Conservation (phyloP, 2,113 vertebrate species). For the Bungarus multicinctus region DNA sequence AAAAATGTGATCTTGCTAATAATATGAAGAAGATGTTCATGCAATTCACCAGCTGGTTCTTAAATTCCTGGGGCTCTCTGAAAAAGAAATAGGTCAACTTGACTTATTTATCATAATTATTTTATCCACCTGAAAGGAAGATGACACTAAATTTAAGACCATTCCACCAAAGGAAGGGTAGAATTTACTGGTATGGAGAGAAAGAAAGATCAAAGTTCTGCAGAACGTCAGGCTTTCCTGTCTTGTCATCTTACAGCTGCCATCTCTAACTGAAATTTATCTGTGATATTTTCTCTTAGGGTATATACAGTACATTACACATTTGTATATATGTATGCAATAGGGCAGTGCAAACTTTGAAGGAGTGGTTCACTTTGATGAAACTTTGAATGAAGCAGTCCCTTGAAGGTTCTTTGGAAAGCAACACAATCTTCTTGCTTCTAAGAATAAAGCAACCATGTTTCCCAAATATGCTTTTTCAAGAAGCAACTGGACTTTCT, state of each 20-base stretch:
- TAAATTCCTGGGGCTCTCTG: neutral
- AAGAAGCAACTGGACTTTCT: no score
- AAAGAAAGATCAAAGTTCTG: neutral
- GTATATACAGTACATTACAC: neutral
- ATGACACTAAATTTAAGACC: neutral
- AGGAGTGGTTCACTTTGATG: neutral
- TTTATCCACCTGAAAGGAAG: neutral
- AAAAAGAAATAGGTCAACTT: neutral
- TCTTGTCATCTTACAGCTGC: neutral
- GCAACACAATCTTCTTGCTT: neutral
- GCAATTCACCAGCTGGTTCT: neutral
- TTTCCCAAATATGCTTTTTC: neutral
- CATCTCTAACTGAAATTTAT: neutral
- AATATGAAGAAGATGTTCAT: neutral
- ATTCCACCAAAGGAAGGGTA: neutral
- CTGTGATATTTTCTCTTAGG: neutral
- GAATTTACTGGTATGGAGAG: neutral
- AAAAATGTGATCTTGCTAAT: neutral
- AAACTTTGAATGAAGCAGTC: neutral
- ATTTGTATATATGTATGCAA: neutral
- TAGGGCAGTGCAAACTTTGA: neutral
- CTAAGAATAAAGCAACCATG: neutral
- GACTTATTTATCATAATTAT: neutral
- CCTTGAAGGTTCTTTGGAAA: neutral
- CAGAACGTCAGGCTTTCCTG: neutral